Evolutionary conservation across 64 coral and sea anemone genomes (phyloP), one percentile per base, ranked within the genome.

Genomic region (Montipora foliosa): DNA sequence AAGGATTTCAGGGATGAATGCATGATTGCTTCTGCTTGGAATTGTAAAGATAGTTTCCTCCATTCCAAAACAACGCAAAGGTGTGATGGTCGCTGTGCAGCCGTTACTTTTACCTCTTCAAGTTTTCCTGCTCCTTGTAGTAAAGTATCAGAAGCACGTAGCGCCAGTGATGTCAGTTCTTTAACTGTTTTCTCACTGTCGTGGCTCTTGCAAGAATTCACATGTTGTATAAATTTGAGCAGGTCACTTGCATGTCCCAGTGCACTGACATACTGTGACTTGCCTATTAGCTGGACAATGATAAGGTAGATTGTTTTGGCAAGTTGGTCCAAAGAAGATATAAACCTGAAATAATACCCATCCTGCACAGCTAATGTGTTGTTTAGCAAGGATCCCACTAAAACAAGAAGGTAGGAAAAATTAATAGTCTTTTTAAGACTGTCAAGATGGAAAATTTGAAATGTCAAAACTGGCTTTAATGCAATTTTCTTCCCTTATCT

Each of bases 21-120:
- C 29, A 29, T 29, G 29, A 29, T 58, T 47, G 83, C 83, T 21
- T 88, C 91, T 72, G 47, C 59, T 29, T 87, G 82, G 15, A 93
- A 75, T 9, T 88, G 58, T 24, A 87, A 76, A 71, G 83, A 84
- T 8, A 51, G 44, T 45, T 52, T 76, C 80, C 82, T 74, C 82
- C 91, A 93, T 14, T 93, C 61, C 47, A 93, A 82, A 4, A 88
- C 61, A 78, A 20, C 29, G 68, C 91, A 92, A 46, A 81, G 49
- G 13, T 92, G 68, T 12, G 53, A 87, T 80, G 59, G 20, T 93
- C 47, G 67, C 46, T 85, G 37, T 44, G 44, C 44, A 17, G 46
- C 12, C 49, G 82, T 7, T 70, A 85, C 62, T 22, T 85, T 85
- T 19, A 70, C 16, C 19, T 85, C 82, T 44, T 85, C 82, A 19